These are phyloP conservation scores for Temnothorax longispinosus DNA, from an alignment of 1,140 invertebrate species.

Conservation along the genomic window DNA sequence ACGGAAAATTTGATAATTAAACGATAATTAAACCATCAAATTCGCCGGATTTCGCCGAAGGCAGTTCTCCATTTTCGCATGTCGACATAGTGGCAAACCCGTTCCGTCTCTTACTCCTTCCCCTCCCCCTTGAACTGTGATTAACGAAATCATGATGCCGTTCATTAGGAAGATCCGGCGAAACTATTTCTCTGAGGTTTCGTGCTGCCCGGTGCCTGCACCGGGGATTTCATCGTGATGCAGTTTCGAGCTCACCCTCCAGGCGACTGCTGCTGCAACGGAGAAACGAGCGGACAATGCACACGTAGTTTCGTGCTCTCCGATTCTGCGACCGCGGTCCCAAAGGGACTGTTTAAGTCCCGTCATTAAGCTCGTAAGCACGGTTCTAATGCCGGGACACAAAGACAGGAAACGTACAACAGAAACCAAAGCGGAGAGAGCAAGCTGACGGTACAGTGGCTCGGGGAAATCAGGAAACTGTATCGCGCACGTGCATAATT, in stretches of 20 bases:
- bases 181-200: constrained; percentile 64
- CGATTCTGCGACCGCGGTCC: constrained; percentile 46
- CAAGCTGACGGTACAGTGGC: constrained; percentile 36
- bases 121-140: constrained; percentile 24
- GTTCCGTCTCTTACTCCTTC: too few relatives aligned
- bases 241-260: constrained; percentile 28
- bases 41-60: neutral
- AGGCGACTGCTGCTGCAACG: neutral
- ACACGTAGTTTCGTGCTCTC: constrained; percentile 53
- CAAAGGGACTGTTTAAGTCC: constrained; percentile 72
- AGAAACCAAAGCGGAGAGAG: neutral
- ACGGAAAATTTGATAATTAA: neutral
- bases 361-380: constrained; percentile 72
- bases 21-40: constrained; percentile 16
- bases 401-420: constrained; percentile 43
- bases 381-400: constrained; percentile 47
- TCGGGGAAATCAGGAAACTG: constrained; percentile 25
- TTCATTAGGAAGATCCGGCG: constrained; percentile 66
- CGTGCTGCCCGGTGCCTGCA: constrained; percentile 23
- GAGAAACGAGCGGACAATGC: constrained; percentile 52
- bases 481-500: constrained; percentile 23
- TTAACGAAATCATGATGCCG: constrained; percentile 68
- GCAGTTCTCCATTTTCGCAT: neutral
- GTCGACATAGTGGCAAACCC: neutral
- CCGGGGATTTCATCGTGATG: constrained; percentile 32